Percentiles rank a stretch among this genome's conserved stretches.
phyloP scores from a whole-genome alignment of 2,888 invertebrate species.

The Acleris laterana region DNA sequence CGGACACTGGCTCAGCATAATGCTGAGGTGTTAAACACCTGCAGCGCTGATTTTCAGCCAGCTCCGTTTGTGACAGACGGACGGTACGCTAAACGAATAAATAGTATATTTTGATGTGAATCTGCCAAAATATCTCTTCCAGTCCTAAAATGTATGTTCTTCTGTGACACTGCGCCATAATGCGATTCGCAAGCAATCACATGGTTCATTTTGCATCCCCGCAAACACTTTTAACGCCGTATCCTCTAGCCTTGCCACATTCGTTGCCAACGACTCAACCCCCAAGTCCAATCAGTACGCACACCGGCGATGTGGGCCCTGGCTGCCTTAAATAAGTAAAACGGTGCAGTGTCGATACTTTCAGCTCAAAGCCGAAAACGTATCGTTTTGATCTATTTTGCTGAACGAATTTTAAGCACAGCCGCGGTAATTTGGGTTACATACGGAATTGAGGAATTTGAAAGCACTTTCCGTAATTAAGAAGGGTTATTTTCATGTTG shows the following conservation, averaged over 20 bases:
- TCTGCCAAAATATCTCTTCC: slow-evolving; percentile 14
- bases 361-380: slow-evolving; percentile 35
- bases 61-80: no score
- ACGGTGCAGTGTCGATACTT: slow-evolving; percentile 43
- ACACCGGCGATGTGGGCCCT: no score
- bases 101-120: neutral
- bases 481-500: no score
- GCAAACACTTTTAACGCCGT: slow-evolving; percentile 68
- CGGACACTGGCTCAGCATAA: no score
- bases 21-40: no score
- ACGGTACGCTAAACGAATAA: no score
- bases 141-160: slow-evolving; percentile 5
- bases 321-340: slow-evolving; percentile 44
- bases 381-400: slow-evolving; percentile 21
- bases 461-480: no score
- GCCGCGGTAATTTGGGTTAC: neutral
- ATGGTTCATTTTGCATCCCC: slow-evolving; percentile 80
- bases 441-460: no score
- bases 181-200: slow-evolving; percentile 76
- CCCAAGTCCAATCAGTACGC: no score
- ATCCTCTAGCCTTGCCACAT: slow-evolving; percentile 43
- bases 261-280: no score
- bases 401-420: neutral
- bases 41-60: no score
- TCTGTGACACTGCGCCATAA: slow-evolving; percentile 54